phyloP scores from a whole-genome alignment of 2,888 invertebrate species.

The Neoaliturus tenellus region DNA sequence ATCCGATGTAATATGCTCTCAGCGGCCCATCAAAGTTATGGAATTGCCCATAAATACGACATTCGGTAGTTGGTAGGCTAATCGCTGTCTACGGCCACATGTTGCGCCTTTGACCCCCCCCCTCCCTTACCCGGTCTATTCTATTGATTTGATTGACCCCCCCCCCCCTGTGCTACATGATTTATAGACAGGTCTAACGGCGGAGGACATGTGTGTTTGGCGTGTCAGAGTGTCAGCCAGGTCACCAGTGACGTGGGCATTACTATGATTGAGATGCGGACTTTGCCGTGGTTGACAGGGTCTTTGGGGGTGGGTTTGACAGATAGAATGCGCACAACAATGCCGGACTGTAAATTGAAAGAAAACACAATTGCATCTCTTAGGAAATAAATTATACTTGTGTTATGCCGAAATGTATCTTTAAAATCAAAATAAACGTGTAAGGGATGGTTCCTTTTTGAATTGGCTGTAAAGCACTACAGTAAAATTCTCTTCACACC shows the following conservation, averaged over 20 bases:
- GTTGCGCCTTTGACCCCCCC: slow-evolving; percentile 32
- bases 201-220: background rate
- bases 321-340: too few relatives aligned
- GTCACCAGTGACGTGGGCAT: background rate
- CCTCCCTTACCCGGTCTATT: slow-evolving; percentile 7
- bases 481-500: too few relatives aligned
- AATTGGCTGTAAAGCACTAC: too few relatives aligned
- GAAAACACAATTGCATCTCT: too few relatives aligned
- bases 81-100: slow-evolving; percentile 43
- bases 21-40: slow-evolving; percentile 46
- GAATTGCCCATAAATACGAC: slow-evolving; percentile 49
- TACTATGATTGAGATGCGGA: background rate
- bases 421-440: too few relatives aligned
- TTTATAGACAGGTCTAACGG: background rate
- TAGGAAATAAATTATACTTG: too few relatives aligned
- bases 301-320: too few relatives aligned
- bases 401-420: too few relatives aligned
- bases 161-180: background rate
- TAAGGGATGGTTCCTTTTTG: too few relatives aligned
- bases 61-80: slow-evolving; percentile 42
- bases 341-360: too few relatives aligned
- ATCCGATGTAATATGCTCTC: slow-evolving; percentile 50
- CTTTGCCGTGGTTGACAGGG: background rate
- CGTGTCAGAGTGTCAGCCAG: too few relatives aligned
- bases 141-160: slow-evolving; percentile 48